These are phyloP conservation scores for Invenusta paracnida DNA, from an alignment of 2,888 invertebrate species.

Conservation along the genomic window DNA sequence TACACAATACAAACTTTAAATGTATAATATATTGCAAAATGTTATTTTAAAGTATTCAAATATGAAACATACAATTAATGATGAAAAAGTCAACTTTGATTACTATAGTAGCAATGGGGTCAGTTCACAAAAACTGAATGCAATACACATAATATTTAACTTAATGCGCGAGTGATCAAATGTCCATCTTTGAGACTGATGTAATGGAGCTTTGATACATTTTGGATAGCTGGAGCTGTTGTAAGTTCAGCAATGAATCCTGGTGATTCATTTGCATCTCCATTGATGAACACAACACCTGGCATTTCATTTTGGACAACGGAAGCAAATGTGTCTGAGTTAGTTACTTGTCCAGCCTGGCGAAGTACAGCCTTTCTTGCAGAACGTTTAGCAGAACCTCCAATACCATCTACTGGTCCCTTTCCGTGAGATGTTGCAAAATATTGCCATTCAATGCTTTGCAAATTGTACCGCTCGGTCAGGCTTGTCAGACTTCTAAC, in stretches of 20 bases:
- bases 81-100: background rate
- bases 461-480: background rate
- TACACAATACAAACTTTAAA: background rate
- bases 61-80: background rate
- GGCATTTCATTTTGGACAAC: background rate
- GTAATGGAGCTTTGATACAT: background rate
- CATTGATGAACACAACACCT: background rate
- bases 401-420: background rate
- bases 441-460: background rate
- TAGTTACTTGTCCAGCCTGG: background rate
- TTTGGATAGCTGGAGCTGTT: background rate
- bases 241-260: background rate
- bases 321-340: background rate
- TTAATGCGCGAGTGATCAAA: background rate
- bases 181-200: background rate
- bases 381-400: background rate
- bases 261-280: background rate
- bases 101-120: background rate
- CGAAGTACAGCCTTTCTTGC: background rate
- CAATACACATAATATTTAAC: background rate
- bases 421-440: slow-evolving; percentile 10
- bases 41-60: background rate
- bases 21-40: background rate
- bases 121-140: too few species aligned
- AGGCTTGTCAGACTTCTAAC: background rate